Evolutionary conservation across 35 echinoderm and acorn worm genomes (phyloP).

Genomic region (Chiridota heheva): DNA sequence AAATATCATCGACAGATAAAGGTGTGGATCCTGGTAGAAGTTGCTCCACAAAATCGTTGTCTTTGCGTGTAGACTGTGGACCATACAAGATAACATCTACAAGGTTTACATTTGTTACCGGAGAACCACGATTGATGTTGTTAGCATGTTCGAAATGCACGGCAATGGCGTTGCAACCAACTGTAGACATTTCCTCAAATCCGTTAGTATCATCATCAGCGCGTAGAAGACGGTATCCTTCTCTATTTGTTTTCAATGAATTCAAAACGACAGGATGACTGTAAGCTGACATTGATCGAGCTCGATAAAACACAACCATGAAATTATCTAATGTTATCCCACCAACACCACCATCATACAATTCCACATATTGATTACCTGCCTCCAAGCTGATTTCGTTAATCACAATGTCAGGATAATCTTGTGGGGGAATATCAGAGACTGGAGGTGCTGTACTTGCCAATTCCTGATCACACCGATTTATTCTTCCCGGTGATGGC

Average conservation of each 20-base stretch:
- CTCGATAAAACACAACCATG: constrained; percentile 55
- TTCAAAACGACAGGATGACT: constrained; percentile 37
- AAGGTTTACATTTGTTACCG: constrained; percentile 56
- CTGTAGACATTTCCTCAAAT: background rate
- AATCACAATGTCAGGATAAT: constrained; percentile 47
- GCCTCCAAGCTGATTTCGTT: constrained; percentile 74
- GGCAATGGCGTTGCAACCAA: constrained; percentile 73
- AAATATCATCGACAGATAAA: constrained; percentile 33
- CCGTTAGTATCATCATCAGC: constrained; percentile 41
- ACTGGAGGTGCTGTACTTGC: background rate
- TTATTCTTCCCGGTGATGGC: constrained; percentile 46
- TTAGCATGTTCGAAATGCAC: constrained; percentile 50
- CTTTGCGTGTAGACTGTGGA: background rate
- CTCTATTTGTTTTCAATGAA: constrained; percentile 51
- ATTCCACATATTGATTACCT: constrained; percentile 65
- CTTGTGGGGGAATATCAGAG: background rate
- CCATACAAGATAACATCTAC: constrained; percentile 86
- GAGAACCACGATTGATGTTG: constrained; percentile 20
- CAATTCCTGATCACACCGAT: constrained; percentile 23
- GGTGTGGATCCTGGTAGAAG: constrained; percentile 48
- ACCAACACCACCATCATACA: constrained; percentile 83
- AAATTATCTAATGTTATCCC: constrained; percentile 46
- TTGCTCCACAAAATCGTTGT: constrained; percentile 39
- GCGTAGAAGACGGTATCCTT: constrained; percentile 71
- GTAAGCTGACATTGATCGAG: constrained; percentile 36